phyloP scores from a whole-genome alignment of 2,113 vertebrate species.

The Grammomys dolichurus region DNA sequence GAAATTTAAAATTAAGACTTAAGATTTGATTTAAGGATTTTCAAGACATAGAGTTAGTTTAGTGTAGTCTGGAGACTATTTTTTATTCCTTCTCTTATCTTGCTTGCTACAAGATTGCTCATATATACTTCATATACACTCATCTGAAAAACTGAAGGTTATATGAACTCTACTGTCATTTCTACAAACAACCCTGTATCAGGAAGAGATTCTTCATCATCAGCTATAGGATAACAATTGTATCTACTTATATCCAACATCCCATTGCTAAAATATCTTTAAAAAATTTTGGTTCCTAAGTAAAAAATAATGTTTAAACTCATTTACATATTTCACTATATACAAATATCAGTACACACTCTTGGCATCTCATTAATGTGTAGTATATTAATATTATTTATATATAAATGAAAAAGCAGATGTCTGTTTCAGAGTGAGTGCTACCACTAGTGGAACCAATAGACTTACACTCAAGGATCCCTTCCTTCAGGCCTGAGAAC shows the following conservation, averaged over 20 bases:
- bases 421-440: background rate
- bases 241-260: background rate
- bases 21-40: background rate
- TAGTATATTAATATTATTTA: background rate
- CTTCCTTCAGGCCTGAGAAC: background rate
- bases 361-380: background rate
- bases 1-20: background rate
- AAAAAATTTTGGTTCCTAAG: background rate
- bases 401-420: background rate
- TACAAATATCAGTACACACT: background rate
- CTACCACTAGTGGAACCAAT: background rate
- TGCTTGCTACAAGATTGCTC: background rate
- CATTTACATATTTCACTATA: background rate
- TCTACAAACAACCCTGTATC: background rate
- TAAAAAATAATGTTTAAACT: background rate
- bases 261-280: background rate
- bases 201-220: background rate
- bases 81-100: background rate
- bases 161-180: background rate
- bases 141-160: fast-evolving
- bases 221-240: background rate
- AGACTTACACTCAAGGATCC: background rate
- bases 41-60: background rate
- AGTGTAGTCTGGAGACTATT: background rate
- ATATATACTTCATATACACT: background rate